Base-by-base conservation (phyloP, 2,888 invertebrate genomes). In the Eupsilia transversa region DNA sequence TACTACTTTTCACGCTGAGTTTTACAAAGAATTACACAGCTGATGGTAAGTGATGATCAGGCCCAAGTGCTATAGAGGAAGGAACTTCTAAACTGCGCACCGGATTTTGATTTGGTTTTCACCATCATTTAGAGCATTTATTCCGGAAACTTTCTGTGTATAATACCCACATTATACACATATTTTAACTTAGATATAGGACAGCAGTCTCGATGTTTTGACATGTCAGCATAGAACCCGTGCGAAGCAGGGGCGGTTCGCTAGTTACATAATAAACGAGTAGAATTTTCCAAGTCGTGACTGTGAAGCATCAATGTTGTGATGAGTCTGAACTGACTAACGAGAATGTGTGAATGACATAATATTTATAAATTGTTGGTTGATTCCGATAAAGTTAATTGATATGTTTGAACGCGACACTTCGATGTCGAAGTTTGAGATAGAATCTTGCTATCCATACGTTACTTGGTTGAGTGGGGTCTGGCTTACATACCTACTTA, bases 231-330 rank as follows among this genome's bases (percentile, higher is more conserved):
- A 20, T 6, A 41, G 46, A 27, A 30, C 12, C 7, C 12, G 33
- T 14, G 59, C 3, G 14, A 46, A 43, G 43, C 12, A 30, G 46
- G 63, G 27, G 0, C 30, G 20, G 27, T 6, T 20, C 6, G 20
- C 41, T 64, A 33, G 64, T 56, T 33, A n/a, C 14, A 5, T 60
- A 66, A 23, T 38, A 69, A 57, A 67, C 60, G 27, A 74, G 52
- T 43, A 83, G 67, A 79, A 86, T 86, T 86, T 83, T 74, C 84
- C 83, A 68, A 79, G 74, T 86, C 86, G 83, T 83, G 86, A 83
- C 73, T 69, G 33, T 6, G 61, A 41, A 46, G 46, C 43, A 46
- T 79, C 61, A 35, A 38, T 52, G 54, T 69, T 66, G 60, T 70
- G 41, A 70, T 73, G 49, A 64, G 35, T 66, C 12, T 33, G 52